Percentiles rank a stretch among this genome's conserved stretches.
Evolutionary conservation across 2,888 invertebrate genomes (phyloP).

Genomic region (Chelonus formosanus): DNA sequence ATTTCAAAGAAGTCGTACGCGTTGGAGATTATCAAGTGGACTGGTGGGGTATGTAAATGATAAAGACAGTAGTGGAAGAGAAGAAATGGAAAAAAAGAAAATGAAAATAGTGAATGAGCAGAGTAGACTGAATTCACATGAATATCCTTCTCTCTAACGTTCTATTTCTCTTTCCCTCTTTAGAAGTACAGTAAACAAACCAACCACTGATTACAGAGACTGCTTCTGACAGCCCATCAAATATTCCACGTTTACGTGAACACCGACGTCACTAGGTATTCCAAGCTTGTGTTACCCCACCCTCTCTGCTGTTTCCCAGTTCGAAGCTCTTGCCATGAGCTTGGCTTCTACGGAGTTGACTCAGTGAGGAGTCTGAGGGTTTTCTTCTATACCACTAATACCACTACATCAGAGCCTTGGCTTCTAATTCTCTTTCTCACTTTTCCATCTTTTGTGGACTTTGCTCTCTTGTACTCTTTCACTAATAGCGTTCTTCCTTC

Average conservation of each 20-base stretch:
- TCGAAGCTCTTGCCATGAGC: slow-evolving; percentile 33
- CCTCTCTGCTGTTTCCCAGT: slow-evolving; percentile 31
- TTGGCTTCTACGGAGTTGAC: slow-evolving; percentile 49
- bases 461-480: slow-evolving; percentile 19
- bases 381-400: slow-evolving; percentile 45
- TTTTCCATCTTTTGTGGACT: slow-evolving; percentile 20
- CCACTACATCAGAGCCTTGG: slow-evolving; percentile 35
- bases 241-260: slow-evolving; percentile 63
- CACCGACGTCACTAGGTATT: slow-evolving; percentile 60
- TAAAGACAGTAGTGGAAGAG: slow-evolving; percentile 12
- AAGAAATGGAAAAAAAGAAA: slow-evolving; percentile 12
- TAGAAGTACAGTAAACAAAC: slow-evolving; percentile 61
- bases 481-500: slow-evolving; percentile 21
- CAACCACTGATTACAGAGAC: slow-evolving; percentile 64
- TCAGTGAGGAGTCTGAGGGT: slow-evolving; percentile 53
- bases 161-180: slow-evolving; percentile 33
- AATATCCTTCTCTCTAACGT: slow-evolving; percentile 1
- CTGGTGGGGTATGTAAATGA: slow-evolving; percentile 18
- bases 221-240: slow-evolving; percentile 64
- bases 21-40: not conserved
- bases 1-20: not conserved
- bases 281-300: slow-evolving; percentile 54
- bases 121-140: slow-evolving; percentile 5
- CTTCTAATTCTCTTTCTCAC: slow-evolving; percentile 38
- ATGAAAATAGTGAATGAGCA: slow-evolving; percentile 18